Base-by-base conservation (phyloP, 1,140 invertebrate species). In the Drepana arcuata region DNA sequence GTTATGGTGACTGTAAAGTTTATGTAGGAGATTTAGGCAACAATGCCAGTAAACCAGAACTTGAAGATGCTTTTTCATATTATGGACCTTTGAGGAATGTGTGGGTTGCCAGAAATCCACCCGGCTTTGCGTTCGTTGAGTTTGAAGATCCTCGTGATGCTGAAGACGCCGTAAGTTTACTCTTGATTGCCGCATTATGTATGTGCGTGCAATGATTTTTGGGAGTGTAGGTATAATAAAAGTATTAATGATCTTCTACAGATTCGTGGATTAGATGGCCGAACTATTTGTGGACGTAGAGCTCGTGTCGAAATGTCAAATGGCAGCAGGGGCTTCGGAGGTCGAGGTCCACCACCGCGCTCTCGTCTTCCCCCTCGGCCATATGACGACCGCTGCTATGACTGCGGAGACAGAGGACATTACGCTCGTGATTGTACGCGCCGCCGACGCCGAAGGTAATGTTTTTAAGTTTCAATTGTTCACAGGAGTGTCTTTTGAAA, bases 81-180 rank as follows among this genome's bases (percentile, higher is more conserved):
- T 99, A 98, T 79, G 97, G 97, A 2, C 92, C 93, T 15, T 83
- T 99, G 45, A 89, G 92, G 48, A 97, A 95, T 84, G 95, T 98
- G 11, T 98, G 95, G 95, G 94, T 98, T 2, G 96, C 95, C 0
- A 86, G 95, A 56, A 97, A 97, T 78, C 93, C 93, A 6, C 93
- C 93, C 26, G 91, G 96, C 18, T 98, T 98, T 86, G 96, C 95
- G 7, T 98, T 98, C 84, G 93, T 98, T 10, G 95, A 98, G 79
- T 98, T 96, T 84, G 96, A 98, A 84, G 91, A 92, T 72, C 86
- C 90, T 0, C 78, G 92, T 43, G 96, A 98, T 84, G 96, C 96
- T 4, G 95, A 96, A 69, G 96, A 99, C 85, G 93, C 95, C 9
- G 92, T 96, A 16, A 86, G 90, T 64, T 89, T n/a, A 26, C 2